Evolutionary conservation across 2,113 vertebrate genomes (phyloP), one percentile per base, ranked within the genome.

Genomic region (Geococcyx californianus): DNA sequence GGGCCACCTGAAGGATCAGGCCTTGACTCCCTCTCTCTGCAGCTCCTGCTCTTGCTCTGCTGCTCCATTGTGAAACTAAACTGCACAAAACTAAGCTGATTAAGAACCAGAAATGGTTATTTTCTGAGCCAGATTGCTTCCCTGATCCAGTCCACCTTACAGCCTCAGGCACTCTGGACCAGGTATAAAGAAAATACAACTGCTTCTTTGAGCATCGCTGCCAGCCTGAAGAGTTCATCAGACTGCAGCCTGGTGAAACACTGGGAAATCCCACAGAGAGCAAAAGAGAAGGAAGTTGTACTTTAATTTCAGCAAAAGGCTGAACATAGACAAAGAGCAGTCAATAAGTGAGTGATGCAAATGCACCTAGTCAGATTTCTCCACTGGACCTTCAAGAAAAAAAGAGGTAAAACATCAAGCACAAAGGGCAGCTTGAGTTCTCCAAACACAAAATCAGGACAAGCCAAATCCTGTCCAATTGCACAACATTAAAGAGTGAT

Each of bases 401-500:
- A 56, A 82, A 82, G 58, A 86, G 88, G 92, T 79, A 94, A 82
- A 93, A 93, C 90, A 87, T 68, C 88, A 87, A 92, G 91, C 81
- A 75, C 93, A 94, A 95, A 96, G 76, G 86, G 63, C 94, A 96
- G 44, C n/a, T 55, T 28, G 66, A 82, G 77, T 86, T 96, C 86
- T 96, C 78, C 86, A 94, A 91, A 95, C 68, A 86, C 56, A 93
- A 72, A 90, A 84, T 82, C 85, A 87, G 95, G 89, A 90, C 90
- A 91, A 78, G 90, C 92, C 94, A 92, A 93, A 75, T 89, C 92
- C 84, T 84, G 95, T 89, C 91, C 92, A 92, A 88, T 95, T 96
- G 93, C 95, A 97, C 96, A 97, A 97, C 95, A 92, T 92, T 84
- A 96, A 92, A 96, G 93, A 92, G 84, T 40, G 89, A 87, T 94